These are phyloP conservation scores for Micromussa lordhowensis DNA, from an alignment of 92 coral and sea anemone genomes.

Conservation along the genomic window DNA sequence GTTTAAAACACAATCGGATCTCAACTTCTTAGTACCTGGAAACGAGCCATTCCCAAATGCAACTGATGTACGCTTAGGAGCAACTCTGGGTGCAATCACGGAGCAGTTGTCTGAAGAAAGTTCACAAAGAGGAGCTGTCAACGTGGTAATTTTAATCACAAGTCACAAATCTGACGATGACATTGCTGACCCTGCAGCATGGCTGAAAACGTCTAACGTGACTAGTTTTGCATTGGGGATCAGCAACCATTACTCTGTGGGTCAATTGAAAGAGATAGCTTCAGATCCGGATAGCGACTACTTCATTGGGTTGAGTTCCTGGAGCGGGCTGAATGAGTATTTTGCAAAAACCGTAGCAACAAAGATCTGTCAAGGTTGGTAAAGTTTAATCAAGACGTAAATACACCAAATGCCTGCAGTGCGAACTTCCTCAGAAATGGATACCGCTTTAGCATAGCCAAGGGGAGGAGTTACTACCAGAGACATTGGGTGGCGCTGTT, in stretches of 20 bases:
- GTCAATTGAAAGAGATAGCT: conserved; percentile 22
- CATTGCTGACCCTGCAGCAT: background rate
- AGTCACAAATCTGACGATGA: conserved; percentile 19
- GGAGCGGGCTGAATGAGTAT: background rate
- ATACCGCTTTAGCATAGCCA: too few relatives aligned
- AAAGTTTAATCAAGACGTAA: background rate
- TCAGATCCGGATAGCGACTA: background rate
- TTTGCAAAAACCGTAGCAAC: background rate
- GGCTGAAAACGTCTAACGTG: background rate
- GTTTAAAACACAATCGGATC: conserved; percentile 21
- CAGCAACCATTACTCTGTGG: conserved; percentile 2
- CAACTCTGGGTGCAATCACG: background rate
- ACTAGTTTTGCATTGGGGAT: conserved; percentile 16
- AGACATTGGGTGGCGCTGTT: too few relatives aligned
- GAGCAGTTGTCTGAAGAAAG: background rate
- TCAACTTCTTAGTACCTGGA: background rate
- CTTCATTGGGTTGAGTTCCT: background rate
- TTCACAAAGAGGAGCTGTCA: conserved; percentile 1
- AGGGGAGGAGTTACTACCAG: too few relatives aligned
- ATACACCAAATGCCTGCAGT: too few relatives aligned
- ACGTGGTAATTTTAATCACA: background rate
- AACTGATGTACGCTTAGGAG: background rate
- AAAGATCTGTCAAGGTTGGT: conserved; percentile 19
- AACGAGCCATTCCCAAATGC: background rate
- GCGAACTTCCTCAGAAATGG: too few relatives aligned